These are phyloP conservation scores for Tineola bisselliella DNA, from an alignment of 2,888 invertebrate genomes.

Conservation along the genomic window DNA sequence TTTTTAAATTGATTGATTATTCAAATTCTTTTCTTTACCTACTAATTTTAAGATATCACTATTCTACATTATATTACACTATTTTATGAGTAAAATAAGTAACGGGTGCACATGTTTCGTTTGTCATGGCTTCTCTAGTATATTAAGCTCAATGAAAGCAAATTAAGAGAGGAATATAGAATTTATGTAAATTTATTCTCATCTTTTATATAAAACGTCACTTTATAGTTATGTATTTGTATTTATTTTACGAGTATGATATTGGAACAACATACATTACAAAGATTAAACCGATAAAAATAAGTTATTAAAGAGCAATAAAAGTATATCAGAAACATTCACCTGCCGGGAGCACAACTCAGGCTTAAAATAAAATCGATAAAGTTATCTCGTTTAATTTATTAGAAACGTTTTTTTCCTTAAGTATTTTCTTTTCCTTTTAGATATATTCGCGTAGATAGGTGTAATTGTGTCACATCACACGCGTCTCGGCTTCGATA, in stretches of 20 bases:
- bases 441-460: neutral
- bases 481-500: neutral
- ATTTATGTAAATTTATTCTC: neutral
- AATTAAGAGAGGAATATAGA: neutral
- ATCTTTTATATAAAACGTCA: neutral
- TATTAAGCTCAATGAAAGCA: too few relatives aligned
- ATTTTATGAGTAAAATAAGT: too few relatives aligned
- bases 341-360: neutral
- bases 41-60: too few relatives aligned
- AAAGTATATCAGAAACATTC: neutral
- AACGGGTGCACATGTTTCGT: too few relatives aligned
- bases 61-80: too few relatives aligned
- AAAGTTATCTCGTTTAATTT: slow-evolving; percentile 6
- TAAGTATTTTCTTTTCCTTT: neutral
- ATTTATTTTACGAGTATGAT: neutral
- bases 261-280: neutral
- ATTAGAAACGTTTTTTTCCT: slow-evolving; percentile 1
- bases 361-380: neutral
- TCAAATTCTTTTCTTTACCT: too few relatives aligned
- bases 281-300: neutral
- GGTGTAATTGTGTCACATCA: slow-evolving; percentile 2
- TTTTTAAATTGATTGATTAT: too few relatives aligned
- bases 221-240: too few relatives aligned
- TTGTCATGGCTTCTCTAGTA: too few relatives aligned
- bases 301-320: neutral